Base-by-base conservation (phyloP, 2,888 invertebrate genomes). In the Lepidocyrtinus sp. region DNA sequence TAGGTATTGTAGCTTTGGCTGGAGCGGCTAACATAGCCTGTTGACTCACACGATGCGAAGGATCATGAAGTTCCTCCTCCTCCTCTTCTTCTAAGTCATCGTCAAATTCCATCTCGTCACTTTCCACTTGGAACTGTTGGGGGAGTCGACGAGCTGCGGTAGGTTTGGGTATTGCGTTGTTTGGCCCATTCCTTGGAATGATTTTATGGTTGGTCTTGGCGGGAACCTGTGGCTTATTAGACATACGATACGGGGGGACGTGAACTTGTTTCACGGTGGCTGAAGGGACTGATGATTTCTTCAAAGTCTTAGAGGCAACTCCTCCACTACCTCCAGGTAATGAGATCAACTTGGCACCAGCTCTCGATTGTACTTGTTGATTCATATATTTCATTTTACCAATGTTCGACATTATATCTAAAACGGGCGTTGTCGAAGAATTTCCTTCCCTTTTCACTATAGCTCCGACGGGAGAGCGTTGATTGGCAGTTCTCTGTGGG, bases 301-400 rank as follows among this genome's bases (percentile, higher is more conserved):
- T n/a, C n/a, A n/a, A n/a, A n/a, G n/a, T n/a, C n/a, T n/a, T n/a
- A n/a, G n/a, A n/a, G n/a, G n/a, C n/a, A n/a, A n/a, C n/a, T n/a
- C n/a, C n/a, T n/a, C n/a, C n/a, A n/a, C n/a, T n/a, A n/a, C n/a
- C n/a, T n/a, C n/a, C n/a, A 19, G 65, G 64, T 19, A 46, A 21
- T 63, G 75, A 75, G 77, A 77, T 77, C 77, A 75, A 15, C 19
- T 77, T 77, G 7, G 24, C 17, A 2, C 59, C 17, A 46, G 75
- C 21, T 68, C 69, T 55, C 5, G n/a, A 25, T 17, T 59, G 1
- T 46, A 61, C 64, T n/a, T 24, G 7, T 63, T 67, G 24, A 36
- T 24, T 71, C 26, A 77, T 7, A 15, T 27, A 22, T 22, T 77
- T 77, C 59, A 77, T 77, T 71, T 77, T 77, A 2, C 77, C 77